Evolutionary conservation across 1,140 invertebrate genomes (phyloP).

Genomic region (Bombus waltoni): DNA sequence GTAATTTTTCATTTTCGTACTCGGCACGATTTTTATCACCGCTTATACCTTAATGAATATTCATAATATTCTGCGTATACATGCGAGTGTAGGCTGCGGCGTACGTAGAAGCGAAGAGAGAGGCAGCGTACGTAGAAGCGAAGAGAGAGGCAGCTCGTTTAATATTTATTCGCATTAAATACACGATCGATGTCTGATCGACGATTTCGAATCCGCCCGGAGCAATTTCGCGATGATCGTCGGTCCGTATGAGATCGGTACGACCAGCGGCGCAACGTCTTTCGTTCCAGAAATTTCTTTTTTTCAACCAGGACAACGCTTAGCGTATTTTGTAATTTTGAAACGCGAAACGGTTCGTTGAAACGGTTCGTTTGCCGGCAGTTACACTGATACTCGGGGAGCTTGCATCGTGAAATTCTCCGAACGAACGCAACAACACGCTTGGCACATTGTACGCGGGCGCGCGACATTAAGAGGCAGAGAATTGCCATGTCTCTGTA

Average conservation of each 20-base stretch:
- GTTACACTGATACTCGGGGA: constrained; percentile 3
- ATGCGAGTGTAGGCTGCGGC: background rate
- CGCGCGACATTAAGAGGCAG: background rate
- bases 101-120: too few relatives aligned
- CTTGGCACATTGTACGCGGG: background rate
- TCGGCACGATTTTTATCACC: constrained; percentile 26
- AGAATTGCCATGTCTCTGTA: background rate
- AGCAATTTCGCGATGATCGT: too few relatives aligned
- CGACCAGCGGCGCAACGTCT: background rate
- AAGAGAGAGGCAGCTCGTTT: background rate
- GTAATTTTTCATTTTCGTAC: constrained; percentile 35
- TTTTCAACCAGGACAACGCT: background rate
- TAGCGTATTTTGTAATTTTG: constrained; percentile 6
- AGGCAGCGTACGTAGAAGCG: too few relatives aligned
- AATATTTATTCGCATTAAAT: constrained; percentile 30
- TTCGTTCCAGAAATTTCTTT: background rate
- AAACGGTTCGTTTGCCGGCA: background rate
- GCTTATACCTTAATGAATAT: constrained; percentile 40
- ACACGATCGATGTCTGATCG: background rate
- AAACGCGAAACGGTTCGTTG: background rate
- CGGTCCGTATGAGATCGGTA: background rate
- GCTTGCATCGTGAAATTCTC: background rate
- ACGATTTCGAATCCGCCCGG: background rate
- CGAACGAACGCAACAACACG: background rate
- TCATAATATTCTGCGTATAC: constrained; percentile 4